A percentile compares a stretch with the other conserved stretches of the same genome.
These are phyloP conservation scores for Crax fasciolata DNA, from an alignment of 2,797 vertebrate species.

Conservation along the genomic window DNA sequence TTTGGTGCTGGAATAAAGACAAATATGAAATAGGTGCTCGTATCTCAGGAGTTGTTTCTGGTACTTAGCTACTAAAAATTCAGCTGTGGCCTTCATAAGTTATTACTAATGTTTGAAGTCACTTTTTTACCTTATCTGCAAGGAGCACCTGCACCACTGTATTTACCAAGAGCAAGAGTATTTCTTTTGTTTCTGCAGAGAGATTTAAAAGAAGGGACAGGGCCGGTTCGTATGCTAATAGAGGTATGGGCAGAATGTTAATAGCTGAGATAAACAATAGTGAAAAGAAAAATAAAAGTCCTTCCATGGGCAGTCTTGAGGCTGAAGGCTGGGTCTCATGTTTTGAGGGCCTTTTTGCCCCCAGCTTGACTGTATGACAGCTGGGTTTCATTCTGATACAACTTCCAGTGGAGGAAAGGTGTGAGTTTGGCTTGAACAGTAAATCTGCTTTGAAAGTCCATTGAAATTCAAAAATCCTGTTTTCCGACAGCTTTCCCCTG, in stretches of 20 bases:
- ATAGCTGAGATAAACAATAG: constrained; percentile 1
- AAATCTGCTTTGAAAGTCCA: constrained; percentile 16
- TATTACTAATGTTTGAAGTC: constrained; percentile 28
- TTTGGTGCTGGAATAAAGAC: neutral
- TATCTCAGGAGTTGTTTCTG: neutral
- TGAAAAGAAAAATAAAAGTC: neutral
- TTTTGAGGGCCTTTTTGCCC: constrained; percentile 2
- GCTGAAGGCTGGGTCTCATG: neutral
- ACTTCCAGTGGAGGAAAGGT: neutral
- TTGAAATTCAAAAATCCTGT: constrained; percentile 18
- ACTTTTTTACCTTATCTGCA: constrained; percentile 58
- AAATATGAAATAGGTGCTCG: constrained; percentile 18
- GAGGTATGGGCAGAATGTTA: constrained; percentile 49
- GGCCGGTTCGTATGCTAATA: neutral
- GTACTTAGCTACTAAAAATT: constrained; percentile 42
- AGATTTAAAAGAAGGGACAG: constrained; percentile 23
- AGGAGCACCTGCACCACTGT: constrained; percentile 29
- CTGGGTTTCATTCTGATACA: constrained; percentile 15
- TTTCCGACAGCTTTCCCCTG: neutral
- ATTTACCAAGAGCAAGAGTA: constrained; percentile 14
- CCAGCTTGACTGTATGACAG: neutral
- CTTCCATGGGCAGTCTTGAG: neutral
- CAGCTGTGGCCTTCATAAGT: neutral
- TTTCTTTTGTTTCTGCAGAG: constrained; percentile 52
- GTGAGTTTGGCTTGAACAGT: neutral